Percentiles rank a stretch among this genome's conserved stretches.
Conservation (phyloP, 2,888 invertebrate genomes). For the Gortyna flavago region DNA sequence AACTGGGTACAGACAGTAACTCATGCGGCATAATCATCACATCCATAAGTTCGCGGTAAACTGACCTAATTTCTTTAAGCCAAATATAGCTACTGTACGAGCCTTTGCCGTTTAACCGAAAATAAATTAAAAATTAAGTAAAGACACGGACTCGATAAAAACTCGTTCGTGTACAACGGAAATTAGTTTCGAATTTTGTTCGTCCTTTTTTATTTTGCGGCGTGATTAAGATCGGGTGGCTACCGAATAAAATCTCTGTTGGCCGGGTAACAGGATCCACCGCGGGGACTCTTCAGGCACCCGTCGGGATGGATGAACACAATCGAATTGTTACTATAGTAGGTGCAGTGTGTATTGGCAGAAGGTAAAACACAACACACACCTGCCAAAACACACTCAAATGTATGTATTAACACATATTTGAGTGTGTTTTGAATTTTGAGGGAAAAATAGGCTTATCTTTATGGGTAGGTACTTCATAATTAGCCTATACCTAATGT, state of each 20-base stretch:
- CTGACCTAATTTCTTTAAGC: slow-evolving; percentile 60
- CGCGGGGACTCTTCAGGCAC: slow-evolving; percentile 64
- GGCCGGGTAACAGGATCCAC: slow-evolving; percentile 75
- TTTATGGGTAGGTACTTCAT: background rate
- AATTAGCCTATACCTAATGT: no score
- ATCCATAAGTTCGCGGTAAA: slow-evolving; percentile 31
- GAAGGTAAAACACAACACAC: slow-evolving; percentile 15
- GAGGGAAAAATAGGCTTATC: background rate
- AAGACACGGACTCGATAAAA: slow-evolving; percentile 67
- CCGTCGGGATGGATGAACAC: slow-evolving; percentile 69
- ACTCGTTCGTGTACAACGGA: slow-evolving; percentile 71
- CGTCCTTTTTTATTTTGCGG: slow-evolving; percentile 70
- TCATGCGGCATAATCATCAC: slow-evolving; percentile 15
- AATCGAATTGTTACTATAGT: slow-evolving; percentile 69
- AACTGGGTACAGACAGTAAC: background rate
- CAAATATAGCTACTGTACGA: slow-evolving; percentile 46
- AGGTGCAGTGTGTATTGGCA: slow-evolving; percentile 63
- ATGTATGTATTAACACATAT: no score
- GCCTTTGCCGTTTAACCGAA: slow-evolving; percentile 57
- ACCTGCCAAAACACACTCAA: no score
- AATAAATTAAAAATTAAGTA: slow-evolving; percentile 64
- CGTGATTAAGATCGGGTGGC: slow-evolving; percentile 76
- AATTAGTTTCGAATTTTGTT: slow-evolving; percentile 73
- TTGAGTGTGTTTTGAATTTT: background rate
- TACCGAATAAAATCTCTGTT: slow-evolving; percentile 77